Conservation (phyloP, 2,888 invertebrate species). For the Biston betularia region DNA sequence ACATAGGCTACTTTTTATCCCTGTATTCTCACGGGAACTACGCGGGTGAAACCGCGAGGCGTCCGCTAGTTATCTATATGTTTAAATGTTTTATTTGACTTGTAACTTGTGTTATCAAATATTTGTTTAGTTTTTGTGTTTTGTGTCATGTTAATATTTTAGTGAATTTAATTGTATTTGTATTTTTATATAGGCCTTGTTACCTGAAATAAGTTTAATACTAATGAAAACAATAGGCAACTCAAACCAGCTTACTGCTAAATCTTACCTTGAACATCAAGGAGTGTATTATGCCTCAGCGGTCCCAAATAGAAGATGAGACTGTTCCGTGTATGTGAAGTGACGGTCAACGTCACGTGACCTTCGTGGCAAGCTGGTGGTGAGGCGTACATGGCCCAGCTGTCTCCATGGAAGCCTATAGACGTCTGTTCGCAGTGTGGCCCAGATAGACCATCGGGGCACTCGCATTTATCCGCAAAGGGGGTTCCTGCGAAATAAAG, state of each 20-base stretch:
- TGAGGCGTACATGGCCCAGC: constrained; percentile 97
- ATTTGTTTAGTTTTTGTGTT: too few species aligned
- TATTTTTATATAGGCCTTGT: too few species aligned
- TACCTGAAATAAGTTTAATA: background rate
- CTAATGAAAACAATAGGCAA: background rate
- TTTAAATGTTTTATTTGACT: too few species aligned
- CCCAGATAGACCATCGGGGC: constrained; percentile 92
- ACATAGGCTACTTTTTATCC: too few species aligned
- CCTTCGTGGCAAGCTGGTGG: constrained; percentile 95
- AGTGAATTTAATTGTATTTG: too few species aligned
- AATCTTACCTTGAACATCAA: constrained; percentile 87
- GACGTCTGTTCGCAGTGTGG: constrained; percentile 96
- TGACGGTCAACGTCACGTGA: constrained; percentile 92
- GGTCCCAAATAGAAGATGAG: constrained; percentile 97
- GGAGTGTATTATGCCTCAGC: constrained; percentile 86
- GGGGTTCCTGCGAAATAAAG: constrained; percentile 77
- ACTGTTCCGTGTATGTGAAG: constrained; percentile 91
- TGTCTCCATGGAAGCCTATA: constrained; percentile 95
- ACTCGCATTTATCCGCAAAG: constrained; percentile 91
- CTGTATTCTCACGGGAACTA: too few species aligned
- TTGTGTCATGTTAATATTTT: too few species aligned
- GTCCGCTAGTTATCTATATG: too few species aligned
- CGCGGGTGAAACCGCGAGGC: too few species aligned
- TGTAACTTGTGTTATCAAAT: too few species aligned
- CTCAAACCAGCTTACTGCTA: background rate